phyloP scores from a whole-genome alignment of 1,140 invertebrate genomes.

The Cherax quadricarinatus region DNA sequence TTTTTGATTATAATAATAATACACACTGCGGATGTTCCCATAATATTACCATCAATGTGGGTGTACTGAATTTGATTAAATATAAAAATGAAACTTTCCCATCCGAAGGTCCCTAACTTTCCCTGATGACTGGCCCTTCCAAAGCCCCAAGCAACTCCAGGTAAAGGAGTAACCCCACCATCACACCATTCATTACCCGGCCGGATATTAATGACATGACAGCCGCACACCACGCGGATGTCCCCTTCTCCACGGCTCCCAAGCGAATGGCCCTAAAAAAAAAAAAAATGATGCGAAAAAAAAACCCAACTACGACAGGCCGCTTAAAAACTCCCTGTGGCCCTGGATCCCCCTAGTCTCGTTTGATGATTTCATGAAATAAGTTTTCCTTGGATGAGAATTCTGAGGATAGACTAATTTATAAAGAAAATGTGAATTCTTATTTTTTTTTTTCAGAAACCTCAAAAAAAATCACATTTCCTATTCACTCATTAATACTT shows the following conservation, averaged over 20 bases:
- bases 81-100: too few species aligned
- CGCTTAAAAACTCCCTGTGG: slow-evolving; percentile 36
- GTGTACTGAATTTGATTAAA: too few species aligned
- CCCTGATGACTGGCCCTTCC: too few species aligned
- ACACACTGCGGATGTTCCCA: too few species aligned
- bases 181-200: slow-evolving; percentile 37
- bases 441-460: not conserved
- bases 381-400: slow-evolving; percentile 45
- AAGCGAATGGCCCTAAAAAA: slow-evolving; percentile 30
- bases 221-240: slow-evolving; percentile 35
- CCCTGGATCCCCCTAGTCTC: not conserved
- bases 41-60: too few species aligned
- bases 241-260: slow-evolving; percentile 12
- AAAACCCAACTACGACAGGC: not conserved
- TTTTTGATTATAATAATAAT: too few species aligned
- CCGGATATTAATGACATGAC: slow-evolving; percentile 55
- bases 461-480: too few species aligned
- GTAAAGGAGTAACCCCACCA: slow-evolving; percentile 6
- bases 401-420: slow-evolving; percentile 49
- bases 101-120: too few species aligned
- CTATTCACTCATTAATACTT: too few species aligned
- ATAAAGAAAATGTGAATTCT: slow-evolving; percentile 46
- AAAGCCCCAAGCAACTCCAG: not conserved
- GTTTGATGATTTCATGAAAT: slow-evolving; percentile 38
- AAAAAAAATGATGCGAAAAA: slow-evolving; percentile 17